Evolutionary conservation across 2,888 invertebrate species (phyloP).

Genomic region (Palloptera scutellata): DNA sequence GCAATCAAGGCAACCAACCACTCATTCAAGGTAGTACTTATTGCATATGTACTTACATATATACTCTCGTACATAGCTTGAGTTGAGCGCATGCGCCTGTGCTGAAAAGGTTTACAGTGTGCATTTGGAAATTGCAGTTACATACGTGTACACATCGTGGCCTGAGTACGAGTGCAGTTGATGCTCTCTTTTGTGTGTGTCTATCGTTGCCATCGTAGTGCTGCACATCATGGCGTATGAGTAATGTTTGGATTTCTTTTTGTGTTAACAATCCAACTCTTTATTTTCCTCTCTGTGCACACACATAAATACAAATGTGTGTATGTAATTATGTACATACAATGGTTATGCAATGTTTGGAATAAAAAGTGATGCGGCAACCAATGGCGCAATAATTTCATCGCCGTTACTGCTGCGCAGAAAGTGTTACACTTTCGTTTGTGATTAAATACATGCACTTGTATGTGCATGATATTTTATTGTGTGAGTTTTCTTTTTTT

Average conservation of each 20-base stretch:
- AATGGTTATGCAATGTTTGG: no score
- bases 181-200: neutral
- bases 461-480: neutral
- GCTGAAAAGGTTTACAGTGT: no score
- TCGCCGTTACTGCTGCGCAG: conserved; percentile 17
- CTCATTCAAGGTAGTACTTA: neutral
- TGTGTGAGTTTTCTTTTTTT: no score
- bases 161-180: neutral
- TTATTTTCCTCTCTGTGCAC: neutral
- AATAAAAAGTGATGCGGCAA: neutral
- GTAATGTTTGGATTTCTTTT: neutral
- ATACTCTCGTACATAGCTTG: no score
- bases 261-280: neutral
- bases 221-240: neutral
- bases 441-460: conserved; percentile 33
- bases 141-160: neutral
- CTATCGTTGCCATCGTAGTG: neutral
- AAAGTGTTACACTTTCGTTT: conserved; percentile 57
- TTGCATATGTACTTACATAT: no score
- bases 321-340: neutral
- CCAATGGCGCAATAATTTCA: neutral
- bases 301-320: neutral
- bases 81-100: no score
- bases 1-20: conserved; percentile 8
- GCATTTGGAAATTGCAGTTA: neutral